Percentiles rank a stretch among this genome's conserved stretches.
Conservation (phyloP, 2,113 vertebrate genomes). For the Spheniscus mendiculus region DNA sequence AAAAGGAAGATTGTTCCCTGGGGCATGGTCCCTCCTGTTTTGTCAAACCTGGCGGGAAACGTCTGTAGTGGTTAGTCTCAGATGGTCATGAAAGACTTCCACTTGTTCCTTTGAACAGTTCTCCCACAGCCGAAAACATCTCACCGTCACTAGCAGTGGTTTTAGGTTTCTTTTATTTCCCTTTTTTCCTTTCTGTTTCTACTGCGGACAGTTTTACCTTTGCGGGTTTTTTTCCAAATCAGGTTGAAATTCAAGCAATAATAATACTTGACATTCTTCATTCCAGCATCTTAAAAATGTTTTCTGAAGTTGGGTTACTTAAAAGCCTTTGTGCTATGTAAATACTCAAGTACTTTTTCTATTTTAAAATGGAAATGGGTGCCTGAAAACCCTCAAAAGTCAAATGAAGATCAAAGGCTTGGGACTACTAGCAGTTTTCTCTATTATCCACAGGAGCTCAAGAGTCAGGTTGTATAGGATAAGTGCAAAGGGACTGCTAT, state of each 20-base stretch:
- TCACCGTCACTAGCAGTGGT: neutral
- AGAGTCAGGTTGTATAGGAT: neutral
- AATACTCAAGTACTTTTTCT: neutral
- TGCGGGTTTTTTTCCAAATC: neutral
- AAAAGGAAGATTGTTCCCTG: neutral
- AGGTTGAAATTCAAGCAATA: neutral
- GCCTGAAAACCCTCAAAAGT: conserved; percentile 2
- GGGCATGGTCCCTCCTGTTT: neutral
- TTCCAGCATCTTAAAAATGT: neutral
- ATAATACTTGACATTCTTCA: neutral
- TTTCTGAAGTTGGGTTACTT: neutral
- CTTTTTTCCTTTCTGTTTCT: neutral
- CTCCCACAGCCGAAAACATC: neutral
- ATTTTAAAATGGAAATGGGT: conserved; percentile 21
- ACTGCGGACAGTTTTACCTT: neutral
- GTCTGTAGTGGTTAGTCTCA: neutral
- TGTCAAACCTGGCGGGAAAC: neutral
- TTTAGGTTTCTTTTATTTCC: neutral
- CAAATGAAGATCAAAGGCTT: neutral
- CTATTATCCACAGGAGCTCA: neutral
- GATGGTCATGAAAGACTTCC: neutral
- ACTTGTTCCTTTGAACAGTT: neutral
- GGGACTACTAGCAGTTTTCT: neutral
- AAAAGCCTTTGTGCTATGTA: neutral
- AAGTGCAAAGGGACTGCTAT: neutral